Evolutionary conservation across 2,113 vertebrate species (phyloP), one percentile per base, ranked within the genome.

Genomic region (Myiagra hebetior): DNA sequence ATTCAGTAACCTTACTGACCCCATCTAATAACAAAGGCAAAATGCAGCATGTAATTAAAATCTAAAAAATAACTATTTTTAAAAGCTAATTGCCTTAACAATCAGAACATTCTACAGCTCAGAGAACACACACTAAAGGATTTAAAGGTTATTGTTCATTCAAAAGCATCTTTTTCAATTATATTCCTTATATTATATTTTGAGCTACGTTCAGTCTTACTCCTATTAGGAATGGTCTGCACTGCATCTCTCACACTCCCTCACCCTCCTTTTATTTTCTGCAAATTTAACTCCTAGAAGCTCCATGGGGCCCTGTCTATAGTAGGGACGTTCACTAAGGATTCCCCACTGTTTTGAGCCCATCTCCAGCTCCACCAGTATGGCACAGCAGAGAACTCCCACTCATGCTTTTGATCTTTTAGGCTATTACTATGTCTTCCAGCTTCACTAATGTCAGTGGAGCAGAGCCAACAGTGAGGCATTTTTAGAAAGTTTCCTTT

Each of bases 41-140:
- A 97, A 96, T 97, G 96, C 94, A 95, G 96, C 94, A 82, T 96
- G 96, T 96, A 97, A 97, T 97, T 97, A 96, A 96, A 97, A 95
- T 85, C 53, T 87, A 50, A 91, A 97, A 95, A 97, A 96, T 95
- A 96, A 96, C 87, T 96, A 90, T 96, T 93, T 97, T 95, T 91
- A 95, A 96, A 96, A 97, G 94, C 93, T 97, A 95, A 95, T 96
- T 97, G 96, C 87, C 78, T 95, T 95, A 95, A 94, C 91, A 95
- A 93, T 94, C 78, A 94, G 85, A 96, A 93, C 46, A 57, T 90
- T 89, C 89, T 94, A 96, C 93, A 95, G 92, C 77, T 93, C 94
- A 93, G 85, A 90, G 85, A 89, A 84, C 78, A 84, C n/a, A 83
- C 75, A 76, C 85, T 89, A 78, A 94, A 87, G 76, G 91, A 94